Percentiles rank a stretch among this genome's conserved stretches.
Evolutionary conservation across 2,888 invertebrate genomes (phyloP).

Genomic region (Zhuqinia jingwanae): DNA sequence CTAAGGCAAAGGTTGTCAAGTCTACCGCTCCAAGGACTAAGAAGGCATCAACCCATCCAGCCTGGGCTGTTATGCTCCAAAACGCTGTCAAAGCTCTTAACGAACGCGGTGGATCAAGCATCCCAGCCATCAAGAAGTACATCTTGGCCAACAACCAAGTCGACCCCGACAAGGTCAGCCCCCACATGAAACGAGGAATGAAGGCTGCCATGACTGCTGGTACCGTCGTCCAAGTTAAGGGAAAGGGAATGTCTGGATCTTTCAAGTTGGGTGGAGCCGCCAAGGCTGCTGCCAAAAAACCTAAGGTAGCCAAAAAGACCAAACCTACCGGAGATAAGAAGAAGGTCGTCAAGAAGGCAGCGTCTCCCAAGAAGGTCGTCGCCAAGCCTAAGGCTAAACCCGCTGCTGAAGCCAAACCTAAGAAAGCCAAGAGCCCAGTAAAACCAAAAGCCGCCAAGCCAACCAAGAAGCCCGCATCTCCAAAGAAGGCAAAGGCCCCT

Average conservation of each 20-base stretch:
- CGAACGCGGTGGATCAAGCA: conserved; percentile 84
- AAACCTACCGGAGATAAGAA: conserved; percentile 53
- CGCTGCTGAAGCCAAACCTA: conserved; percentile 51
- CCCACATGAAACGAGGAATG: conserved; percentile 84
- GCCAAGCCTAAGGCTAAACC: conserved; percentile 1
- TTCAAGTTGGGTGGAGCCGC: conserved; percentile 72
- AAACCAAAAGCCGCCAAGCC: conserved; percentile 38
- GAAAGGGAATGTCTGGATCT: conserved; percentile 76
- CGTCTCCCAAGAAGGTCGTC: conserved; percentile 63
- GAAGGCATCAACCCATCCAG: conserved; percentile 82
- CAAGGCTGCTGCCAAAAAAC: conserved; percentile 56
- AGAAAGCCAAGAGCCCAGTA: conserved; percentile 59
- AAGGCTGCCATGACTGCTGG: conserved; percentile 83
- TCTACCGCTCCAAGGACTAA: conserved; percentile 72
- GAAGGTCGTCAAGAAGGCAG: conserved; percentile 65
- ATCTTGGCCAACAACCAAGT: conserved; percentile 84
- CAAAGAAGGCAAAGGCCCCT: not conserved
- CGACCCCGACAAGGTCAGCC: conserved; percentile 84
- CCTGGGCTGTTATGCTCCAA: conserved; percentile 84
- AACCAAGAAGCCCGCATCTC: not conserved
- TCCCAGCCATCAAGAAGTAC: conserved; percentile 85
- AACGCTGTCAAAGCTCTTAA: conserved; percentile 81
- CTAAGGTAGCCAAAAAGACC: too few relatives aligned
- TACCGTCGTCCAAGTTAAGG: conserved; percentile 79
- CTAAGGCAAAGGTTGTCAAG: conserved; percentile 74